These are phyloP conservation scores for Podarcis muralis DNA, from an alignment of 2,113 vertebrate species.

Conservation along the genomic window DNA sequence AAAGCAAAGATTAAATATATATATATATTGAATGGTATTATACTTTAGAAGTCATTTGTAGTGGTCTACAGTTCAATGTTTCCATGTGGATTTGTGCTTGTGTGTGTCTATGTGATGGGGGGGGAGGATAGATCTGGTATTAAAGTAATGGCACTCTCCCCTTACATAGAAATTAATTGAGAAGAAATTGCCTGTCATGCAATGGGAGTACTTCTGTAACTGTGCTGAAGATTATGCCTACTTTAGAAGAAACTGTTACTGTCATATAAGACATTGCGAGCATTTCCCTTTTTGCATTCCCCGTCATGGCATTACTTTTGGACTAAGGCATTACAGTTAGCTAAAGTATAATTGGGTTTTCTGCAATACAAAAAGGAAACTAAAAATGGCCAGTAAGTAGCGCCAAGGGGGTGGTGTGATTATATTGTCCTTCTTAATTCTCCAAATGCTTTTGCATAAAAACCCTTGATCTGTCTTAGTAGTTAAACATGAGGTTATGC, in stretches of 20 bases:
- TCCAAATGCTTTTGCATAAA: background rate
- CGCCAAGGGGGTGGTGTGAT: background rate
- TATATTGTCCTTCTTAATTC: background rate
- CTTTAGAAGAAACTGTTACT: conserved; percentile 60
- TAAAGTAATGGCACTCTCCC: background rate
- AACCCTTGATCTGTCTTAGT: background rate
- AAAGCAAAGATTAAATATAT: conserved; percentile 26
- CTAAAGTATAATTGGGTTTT: conserved; percentile 34
- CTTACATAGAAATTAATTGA: conserved; percentile 25
- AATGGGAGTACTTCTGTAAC: conserved; percentile 20
- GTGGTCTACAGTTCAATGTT: background rate
- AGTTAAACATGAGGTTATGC: background rate
- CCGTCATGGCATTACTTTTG: conserved; percentile 44
- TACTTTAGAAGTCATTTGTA: conserved; percentile 5
- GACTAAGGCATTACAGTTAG: conserved; percentile 33
- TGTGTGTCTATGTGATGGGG: background rate
- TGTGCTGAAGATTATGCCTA: conserved; percentile 12
- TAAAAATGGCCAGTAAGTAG: background rate
- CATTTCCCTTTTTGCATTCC: conserved; percentile 19
- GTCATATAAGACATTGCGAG: conserved; percentile 24
- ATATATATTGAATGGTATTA: background rate
- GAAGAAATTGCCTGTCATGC: background rate
- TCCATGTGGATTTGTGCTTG: background rate
- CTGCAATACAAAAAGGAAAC: conserved; percentile 7
- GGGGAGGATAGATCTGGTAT: background rate